Percentiles rank a stretch among this genome's conserved stretches.
phyloP scores from a whole-genome alignment of 1,140 invertebrate species.

The Laupala kohalensis region DNA sequence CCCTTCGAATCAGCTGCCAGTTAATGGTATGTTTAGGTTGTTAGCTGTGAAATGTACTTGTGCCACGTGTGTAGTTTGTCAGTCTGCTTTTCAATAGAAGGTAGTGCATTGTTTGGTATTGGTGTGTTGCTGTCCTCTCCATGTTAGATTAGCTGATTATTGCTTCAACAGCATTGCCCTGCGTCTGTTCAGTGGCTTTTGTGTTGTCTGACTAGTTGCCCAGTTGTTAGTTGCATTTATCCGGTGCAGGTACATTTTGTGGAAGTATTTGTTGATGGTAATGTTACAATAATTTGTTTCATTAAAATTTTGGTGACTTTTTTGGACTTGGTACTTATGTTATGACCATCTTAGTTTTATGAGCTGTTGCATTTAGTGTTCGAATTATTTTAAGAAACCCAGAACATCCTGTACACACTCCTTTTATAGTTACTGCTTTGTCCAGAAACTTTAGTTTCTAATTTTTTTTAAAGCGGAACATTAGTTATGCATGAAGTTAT shows the following conservation, averaged over 20 bases:
- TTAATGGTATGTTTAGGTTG: constrained; percentile 22
- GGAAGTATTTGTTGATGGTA: background rate
- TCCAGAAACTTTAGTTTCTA: no score
- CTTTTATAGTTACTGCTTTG: no score
- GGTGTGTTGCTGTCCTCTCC: background rate
- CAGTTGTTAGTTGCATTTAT: no score
- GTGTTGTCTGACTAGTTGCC: background rate
- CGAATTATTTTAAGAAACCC: no score
- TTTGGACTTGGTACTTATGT: no score
- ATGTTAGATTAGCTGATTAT: background rate
- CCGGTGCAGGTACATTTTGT: no score
- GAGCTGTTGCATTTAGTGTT: no score
- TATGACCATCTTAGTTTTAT: no score
- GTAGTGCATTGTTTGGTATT: background rate
- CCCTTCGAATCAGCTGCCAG: constrained; percentile 22
- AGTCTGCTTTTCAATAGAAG: background rate
- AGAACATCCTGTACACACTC: no score
- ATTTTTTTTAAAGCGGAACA: no score
- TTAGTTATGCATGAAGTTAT: no score
- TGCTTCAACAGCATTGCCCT: background rate
- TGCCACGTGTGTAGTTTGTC: constrained; percentile 3
- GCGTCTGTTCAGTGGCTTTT: background rate
- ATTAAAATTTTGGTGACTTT: no score
- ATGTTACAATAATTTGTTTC: background rate
- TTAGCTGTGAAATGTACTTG: background rate